Evolutionary conservation across 64 coral and sea anemone genomes (phyloP).

Genomic region (Montipora cactus): DNA sequence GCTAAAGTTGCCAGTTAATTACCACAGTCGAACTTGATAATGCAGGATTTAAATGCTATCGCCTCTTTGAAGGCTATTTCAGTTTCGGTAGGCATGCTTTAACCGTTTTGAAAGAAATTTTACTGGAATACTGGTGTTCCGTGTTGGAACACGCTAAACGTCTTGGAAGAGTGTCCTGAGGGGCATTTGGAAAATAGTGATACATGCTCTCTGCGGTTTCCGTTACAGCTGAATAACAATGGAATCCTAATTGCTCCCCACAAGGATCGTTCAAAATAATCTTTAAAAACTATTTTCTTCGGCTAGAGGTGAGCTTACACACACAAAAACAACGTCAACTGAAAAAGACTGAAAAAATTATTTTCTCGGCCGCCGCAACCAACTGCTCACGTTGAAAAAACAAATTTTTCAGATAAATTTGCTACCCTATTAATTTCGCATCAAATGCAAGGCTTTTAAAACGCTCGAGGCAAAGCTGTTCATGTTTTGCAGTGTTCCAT

Average conservation of each 20-base stretch:
- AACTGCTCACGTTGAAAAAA: not conserved
- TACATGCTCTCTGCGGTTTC: slow-evolving; percentile 25
- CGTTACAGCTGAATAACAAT: slow-evolving; percentile 4
- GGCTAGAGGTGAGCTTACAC: not conserved
- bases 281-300: not conserved
- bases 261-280: not conserved
- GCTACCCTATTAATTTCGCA: not conserved
- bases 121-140: not conserved
- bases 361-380: not conserved
- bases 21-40: slow-evolving; percentile 38
- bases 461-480: not conserved
- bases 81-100: not conserved
- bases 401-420: not conserved
- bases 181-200: not conserved
- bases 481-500: not conserved
- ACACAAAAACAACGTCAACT: not conserved
- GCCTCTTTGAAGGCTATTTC: slow-evolving; percentile 12
- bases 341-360: not conserved
- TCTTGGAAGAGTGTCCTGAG: not conserved
- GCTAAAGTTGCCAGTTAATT: not conserved
- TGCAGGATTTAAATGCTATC: slow-evolving; percentile 12
- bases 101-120: not conserved
- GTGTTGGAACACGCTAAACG: not conserved
- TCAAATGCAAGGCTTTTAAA: not conserved
- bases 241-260: not conserved